These are phyloP conservation scores for Opisthocomus hoazin DNA, from an alignment of 2,113 vertebrate genomes.

Conservation along the genomic window DNA sequence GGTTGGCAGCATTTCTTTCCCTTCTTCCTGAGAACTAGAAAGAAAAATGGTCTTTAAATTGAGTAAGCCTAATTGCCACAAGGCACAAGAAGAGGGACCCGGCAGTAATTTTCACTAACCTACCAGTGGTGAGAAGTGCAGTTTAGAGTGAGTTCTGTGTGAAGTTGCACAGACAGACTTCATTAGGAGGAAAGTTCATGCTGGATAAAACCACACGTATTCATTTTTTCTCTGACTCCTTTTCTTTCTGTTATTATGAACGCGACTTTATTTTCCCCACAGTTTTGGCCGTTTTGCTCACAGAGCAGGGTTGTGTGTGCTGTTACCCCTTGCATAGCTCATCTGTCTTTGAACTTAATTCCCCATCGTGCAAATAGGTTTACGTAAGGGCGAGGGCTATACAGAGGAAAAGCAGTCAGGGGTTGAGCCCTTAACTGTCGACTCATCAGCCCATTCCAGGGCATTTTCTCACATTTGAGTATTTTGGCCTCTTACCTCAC, in stretches of 20 bases:
- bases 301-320: neutral
- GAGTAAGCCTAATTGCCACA: neutral
- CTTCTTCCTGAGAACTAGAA: neutral
- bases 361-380: neutral
- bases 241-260: neutral
- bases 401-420: neutral
- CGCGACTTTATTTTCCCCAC: neutral
- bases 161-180: neutral
- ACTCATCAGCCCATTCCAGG: neutral
- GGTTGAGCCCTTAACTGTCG: neutral
- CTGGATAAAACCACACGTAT: neutral
- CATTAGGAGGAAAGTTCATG: neutral
- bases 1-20: neutral
- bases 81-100: neutral
- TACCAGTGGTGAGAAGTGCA: neutral
- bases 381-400: neutral
- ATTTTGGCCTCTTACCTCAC: neutral
- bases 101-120: neutral
- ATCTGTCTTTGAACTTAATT: neutral
- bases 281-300: neutral
- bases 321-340: neutral
- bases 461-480: neutral
- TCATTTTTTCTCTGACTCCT: neutral
- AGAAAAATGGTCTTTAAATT: conserved; percentile 4
- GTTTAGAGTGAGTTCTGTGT: neutral